phyloP scores from a whole-genome alignment of 2,113 vertebrate genomes.

The Coptodon rendalli region DNA sequence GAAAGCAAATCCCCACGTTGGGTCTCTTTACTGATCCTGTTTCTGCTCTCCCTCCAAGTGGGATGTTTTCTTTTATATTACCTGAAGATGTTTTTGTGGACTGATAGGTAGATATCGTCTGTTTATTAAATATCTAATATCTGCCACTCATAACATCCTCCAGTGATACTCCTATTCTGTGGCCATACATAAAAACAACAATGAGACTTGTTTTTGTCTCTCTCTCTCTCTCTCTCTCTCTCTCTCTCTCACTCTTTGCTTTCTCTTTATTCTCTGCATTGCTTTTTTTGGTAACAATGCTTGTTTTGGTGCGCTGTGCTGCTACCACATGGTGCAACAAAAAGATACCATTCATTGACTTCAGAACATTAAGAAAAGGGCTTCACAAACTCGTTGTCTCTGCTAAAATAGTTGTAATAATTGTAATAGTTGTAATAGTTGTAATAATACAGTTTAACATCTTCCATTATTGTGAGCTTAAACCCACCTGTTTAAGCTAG shows the following conservation, averaged over 20 bases:
- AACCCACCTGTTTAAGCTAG: background rate
- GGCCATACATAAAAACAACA: background rate
- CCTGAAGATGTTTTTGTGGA: background rate
- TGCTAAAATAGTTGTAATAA: background rate
- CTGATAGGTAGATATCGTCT: background rate
- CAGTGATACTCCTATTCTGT: background rate
- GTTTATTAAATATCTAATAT: constrained; percentile 25
- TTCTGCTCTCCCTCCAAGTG: background rate
- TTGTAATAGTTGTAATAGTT: too few species aligned
- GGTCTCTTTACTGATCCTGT: background rate
- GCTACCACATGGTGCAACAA: background rate
- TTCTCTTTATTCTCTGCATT: background rate
- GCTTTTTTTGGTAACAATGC: background rate
- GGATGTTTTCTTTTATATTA: background rate
- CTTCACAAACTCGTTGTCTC: background rate
- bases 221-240: background rate
- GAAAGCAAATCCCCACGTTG: background rate
- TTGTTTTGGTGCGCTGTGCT: background rate
- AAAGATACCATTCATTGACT: background rate
- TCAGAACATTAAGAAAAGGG: background rate
- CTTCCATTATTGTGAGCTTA: background rate
- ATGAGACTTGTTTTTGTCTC: background rate
- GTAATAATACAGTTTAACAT: background rate
- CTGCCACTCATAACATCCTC: background rate
- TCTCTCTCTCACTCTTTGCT: background rate